phyloP scores from a whole-genome alignment of 2,888 invertebrate species.

The Hypercompe scribonia region DNA sequence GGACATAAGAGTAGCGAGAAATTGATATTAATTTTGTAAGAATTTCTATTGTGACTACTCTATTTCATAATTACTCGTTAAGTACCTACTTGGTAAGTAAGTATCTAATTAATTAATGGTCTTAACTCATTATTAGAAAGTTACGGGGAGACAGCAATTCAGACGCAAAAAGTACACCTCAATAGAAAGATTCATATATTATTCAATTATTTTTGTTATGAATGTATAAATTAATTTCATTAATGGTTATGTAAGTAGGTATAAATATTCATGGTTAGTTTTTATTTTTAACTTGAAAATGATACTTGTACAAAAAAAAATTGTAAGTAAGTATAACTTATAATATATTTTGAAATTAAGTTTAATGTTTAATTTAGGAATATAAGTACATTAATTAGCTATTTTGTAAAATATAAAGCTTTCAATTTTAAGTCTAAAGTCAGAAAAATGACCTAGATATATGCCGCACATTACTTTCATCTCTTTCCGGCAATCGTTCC shows the following conservation, averaged over 20 bases:
- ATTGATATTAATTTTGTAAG: neutral
- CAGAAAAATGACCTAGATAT: neutral
- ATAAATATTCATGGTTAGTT: neutral
- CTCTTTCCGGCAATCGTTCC: no score
- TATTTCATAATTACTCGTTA: neutral
- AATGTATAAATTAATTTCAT: neutral
- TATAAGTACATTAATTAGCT: no score
- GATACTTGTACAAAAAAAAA: neutral
- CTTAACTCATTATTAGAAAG: neutral
- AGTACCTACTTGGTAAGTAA: neutral
- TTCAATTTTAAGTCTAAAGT: neutral
- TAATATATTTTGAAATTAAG: neutral
- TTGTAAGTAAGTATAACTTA: neutral
- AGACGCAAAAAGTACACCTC: neutral
- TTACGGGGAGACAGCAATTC: neutral
- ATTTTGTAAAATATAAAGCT: no score
- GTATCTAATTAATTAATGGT: neutral
- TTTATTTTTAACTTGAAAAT: neutral
- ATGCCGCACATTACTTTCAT: no score
- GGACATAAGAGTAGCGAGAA: neutral
- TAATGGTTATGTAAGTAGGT: neutral
- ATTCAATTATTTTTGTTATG: neutral
- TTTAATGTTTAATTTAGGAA: no score
- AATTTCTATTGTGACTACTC: neutral
- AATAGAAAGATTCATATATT: constrained; percentile 1